Conservation (phyloP, 2,113 vertebrate species). For the Erythrolamprus reginae region DNA sequence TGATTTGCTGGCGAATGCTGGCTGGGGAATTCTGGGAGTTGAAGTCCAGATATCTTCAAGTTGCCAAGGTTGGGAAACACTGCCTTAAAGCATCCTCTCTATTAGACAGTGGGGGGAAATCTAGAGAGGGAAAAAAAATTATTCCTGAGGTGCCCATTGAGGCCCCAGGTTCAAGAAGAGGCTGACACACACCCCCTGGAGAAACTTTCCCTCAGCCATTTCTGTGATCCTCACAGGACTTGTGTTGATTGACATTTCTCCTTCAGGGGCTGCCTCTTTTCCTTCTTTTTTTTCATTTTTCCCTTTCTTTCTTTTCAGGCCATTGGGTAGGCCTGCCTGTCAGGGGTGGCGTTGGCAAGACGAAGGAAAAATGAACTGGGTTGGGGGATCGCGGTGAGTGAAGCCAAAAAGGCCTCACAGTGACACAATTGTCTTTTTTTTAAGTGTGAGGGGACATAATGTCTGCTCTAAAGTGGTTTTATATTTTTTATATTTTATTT, state of each 20-base stretch:
- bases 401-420: not conserved
- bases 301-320: not conserved
- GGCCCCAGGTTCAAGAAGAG: no score
- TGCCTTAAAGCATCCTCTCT: no score
- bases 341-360: not conserved
- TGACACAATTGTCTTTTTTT: not conserved
- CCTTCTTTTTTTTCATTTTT: not conserved
- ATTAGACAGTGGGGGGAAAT: no score
- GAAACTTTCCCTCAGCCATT: not conserved
- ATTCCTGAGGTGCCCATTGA: not conserved
- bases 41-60: no score
- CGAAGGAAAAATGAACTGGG: conserved; percentile 80
- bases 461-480: not conserved
- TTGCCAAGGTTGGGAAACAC: no score
- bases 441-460: not conserved
- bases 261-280: not conserved
- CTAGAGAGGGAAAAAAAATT: no score
- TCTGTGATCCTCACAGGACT: not conserved
- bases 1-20: no score
- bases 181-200: no score
- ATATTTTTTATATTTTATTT: not conserved
- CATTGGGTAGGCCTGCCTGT: not conserved
- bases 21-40: no score
- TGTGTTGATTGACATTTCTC: not conserved
- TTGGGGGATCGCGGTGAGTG: conserved; percentile 80